Percentiles rank a stretch among this genome's conserved stretches.
These are phyloP conservation scores for Uropetala carovei DNA, from an alignment of 2,888 invertebrate species.

Conservation along the genomic window DNA sequence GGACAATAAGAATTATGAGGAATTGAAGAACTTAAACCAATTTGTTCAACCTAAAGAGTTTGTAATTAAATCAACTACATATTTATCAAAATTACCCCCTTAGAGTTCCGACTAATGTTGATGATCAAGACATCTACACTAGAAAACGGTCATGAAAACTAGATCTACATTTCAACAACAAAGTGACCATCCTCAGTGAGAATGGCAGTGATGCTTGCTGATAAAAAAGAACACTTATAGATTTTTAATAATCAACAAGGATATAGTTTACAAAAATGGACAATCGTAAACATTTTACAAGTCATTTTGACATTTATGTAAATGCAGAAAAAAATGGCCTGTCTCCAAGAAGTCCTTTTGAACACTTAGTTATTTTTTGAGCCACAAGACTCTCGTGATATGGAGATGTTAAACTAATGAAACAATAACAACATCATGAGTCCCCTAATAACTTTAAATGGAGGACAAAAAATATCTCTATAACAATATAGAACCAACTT, in stretches of 20 bases:
- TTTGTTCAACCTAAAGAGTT: too few relatives aligned
- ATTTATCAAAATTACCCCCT: too few relatives aligned
- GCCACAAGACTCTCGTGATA: background rate
- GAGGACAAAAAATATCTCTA: background rate
- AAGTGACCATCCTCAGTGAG: too few relatives aligned
- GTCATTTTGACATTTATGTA: background rate
- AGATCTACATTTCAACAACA: too few relatives aligned
- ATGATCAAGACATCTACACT: too few relatives aligned
- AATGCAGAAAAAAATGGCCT: background rate
- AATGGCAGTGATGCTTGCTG: too few relatives aligned
- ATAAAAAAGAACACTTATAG: background rate
- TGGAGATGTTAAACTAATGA: background rate
- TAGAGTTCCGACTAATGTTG: too few relatives aligned
- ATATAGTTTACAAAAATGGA: conserved; percentile 58
- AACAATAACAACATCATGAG: background rate
- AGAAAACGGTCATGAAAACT: too few relatives aligned
- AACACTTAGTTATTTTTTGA: background rate
- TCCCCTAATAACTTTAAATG: background rate
- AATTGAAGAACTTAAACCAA: too few relatives aligned
- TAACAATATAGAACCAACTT: conserved; percentile 5
- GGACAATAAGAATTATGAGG: too few relatives aligned
- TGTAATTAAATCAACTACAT: too few relatives aligned
- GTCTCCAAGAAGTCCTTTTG: conserved; percentile 10
- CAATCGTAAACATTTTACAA: background rate
- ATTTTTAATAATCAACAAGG: conserved; percentile 46